Base-by-base conservation (phyloP, 2,113 vertebrate genomes). In the Columba janthina region DNA sequence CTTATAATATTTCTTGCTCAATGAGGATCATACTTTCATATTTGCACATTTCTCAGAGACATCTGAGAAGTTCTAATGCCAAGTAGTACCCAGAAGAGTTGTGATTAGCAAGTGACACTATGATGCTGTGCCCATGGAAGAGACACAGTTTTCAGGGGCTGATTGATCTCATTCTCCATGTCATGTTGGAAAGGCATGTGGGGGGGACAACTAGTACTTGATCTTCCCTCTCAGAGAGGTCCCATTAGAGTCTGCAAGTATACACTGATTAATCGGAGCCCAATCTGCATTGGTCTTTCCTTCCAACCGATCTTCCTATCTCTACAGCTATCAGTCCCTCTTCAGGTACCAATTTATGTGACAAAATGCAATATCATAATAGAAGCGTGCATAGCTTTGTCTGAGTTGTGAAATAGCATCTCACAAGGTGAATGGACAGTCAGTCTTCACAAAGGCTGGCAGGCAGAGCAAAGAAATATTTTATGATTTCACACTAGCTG, bases 401-500 rank as follows among this genome's bases (percentile, higher is more conserved):
- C 71, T 0, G 3, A 83, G 19, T 4, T 40, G n/a, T 85, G 31
- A 38, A 83, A 58, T 2, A 70, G 40, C 5, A 3, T 28, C 40
- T 69, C 53, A 62, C 26, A 69, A 57, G 28, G n/a, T 89, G 80
- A 96, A 86, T 8, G 46, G 38, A 26, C 56, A 58, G 14, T 44
- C 51, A 82, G 4, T 24, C 67, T 58, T 83, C 67, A 48, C 21
- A 29, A 25, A 44, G 21, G 22, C 42, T 62, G 61, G 53, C 42
- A 93, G 73, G 60, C 24, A 38, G 50, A 53, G 65, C 22, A 90
- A 73, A 73, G 31, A 62, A 57, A 48, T 81, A 22, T 15, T 58
- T 77, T 53, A 42, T 69, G 48, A 77, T 67, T 94, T 83, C 54
- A 74, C 71, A 34, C 67, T 75, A 84, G 40, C 50, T 72, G 62